Evolutionary conservation across 2,113 vertebrate genomes (phyloP).

Genomic region (Micronisus gabar): DNA sequence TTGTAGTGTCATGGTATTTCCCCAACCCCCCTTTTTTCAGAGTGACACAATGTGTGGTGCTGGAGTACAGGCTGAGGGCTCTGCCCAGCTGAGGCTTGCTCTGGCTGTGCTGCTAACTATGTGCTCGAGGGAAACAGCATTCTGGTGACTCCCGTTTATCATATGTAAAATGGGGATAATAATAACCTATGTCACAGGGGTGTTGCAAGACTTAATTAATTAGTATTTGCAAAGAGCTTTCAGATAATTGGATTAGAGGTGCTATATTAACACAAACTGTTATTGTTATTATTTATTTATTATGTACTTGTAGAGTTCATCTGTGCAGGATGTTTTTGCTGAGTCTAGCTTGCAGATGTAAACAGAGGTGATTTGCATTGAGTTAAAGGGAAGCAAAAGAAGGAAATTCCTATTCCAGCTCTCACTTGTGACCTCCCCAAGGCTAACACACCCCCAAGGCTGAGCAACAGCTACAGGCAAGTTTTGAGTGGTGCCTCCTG

Average conservation of each 20-base stretch:
- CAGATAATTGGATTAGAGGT: slow-evolving; percentile 68
- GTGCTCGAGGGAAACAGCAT: not conserved
- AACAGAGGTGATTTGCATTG: not conserved
- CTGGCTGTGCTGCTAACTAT: rapidly evolving
- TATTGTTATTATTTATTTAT: slow-evolving; percentile 69
- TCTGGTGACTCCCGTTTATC: slow-evolving; percentile 22
- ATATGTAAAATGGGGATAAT: slow-evolving; percentile 26
- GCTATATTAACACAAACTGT: slow-evolving; percentile 57
- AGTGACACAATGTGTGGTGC: not conserved
- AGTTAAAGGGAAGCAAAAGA: not conserved
- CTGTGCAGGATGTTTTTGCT: slow-evolving; percentile 29
- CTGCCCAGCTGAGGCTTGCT: not conserved
- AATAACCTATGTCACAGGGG: slow-evolving; percentile 59
- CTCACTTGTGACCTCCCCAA: not conserved
- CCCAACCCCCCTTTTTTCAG: rapidly evolving
- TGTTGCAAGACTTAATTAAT: slow-evolving; percentile 62
- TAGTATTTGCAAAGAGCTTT: slow-evolving; percentile 65
- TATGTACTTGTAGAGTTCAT: slow-evolving; percentile 24
- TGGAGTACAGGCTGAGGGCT: not conserved
- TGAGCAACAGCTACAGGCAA: not conserved
- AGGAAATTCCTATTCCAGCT: not conserved
- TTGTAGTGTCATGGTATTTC: not conserved
- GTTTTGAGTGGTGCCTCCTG: not conserved
- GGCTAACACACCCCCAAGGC: not conserved
- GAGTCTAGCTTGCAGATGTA: slow-evolving; percentile 5